A percentile compares a stretch with the other conserved stretches of the same genome.
Conservation (phyloP, 2,113 vertebrate genomes). For the Chrysemys picta region DNA sequence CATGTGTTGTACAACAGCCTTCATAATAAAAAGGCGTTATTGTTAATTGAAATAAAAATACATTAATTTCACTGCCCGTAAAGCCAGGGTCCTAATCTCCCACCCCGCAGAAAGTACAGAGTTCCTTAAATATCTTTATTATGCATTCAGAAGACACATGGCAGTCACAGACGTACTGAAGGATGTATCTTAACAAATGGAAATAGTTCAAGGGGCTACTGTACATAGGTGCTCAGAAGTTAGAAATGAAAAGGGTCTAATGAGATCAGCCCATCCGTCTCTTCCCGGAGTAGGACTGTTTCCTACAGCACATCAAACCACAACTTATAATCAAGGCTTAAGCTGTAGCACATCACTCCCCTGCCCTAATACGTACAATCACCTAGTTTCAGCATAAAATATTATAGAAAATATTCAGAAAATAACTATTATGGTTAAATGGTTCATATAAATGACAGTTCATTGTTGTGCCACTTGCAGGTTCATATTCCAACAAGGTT, state of each 20-base stretch:
- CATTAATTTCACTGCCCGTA: not conserved
- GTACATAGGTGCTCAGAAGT: not conserved
- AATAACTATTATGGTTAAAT: rapidly evolving
- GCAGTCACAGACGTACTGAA: not conserved
- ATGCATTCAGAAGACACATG: rapidly evolving
- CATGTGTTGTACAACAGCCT: rapidly evolving
- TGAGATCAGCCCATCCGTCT: not conserved
- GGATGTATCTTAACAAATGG: rapidly evolving
- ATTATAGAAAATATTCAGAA: not conserved
- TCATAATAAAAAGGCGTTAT: not conserved
- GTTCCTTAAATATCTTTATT: rapidly evolving
- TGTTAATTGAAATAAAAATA: not conserved
- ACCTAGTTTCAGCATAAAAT: not conserved
- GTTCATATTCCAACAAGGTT: rapidly evolving
- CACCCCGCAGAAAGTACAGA: not conserved
- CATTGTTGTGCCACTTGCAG: not conserved
- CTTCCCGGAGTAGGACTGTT: not conserved
- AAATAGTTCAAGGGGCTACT: rapidly evolving
- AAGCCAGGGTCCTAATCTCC: not conserved
- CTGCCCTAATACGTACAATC: not conserved
- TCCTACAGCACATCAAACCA: rapidly evolving
- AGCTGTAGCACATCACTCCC: not conserved
- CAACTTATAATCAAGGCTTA: not conserved
- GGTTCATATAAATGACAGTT: not conserved
- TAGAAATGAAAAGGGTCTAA: not conserved